Evolutionary conservation across 2,113 vertebrate genomes (phyloP).

Genomic region (Triplophysa rosa): DNA sequence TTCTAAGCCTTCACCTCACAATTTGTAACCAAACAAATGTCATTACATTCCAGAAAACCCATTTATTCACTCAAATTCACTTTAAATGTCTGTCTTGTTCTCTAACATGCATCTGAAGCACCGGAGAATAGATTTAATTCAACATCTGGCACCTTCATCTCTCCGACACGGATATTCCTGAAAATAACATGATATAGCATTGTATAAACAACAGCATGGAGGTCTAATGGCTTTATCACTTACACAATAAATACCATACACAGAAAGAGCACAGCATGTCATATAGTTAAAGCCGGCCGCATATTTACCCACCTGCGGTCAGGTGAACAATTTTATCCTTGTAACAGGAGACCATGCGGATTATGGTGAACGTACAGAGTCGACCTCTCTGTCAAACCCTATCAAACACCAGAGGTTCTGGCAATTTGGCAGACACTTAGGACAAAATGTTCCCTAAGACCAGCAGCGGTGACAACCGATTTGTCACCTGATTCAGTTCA

Average conservation of each 20-base stretch:
- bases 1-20: not conserved
- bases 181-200: conserved; percentile 5
- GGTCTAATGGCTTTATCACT: not conserved
- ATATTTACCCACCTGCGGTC: conserved; percentile 17
- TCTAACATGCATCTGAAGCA: conserved; percentile 10
- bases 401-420: not conserved
- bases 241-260: not conserved
- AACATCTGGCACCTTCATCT: not conserved
- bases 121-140: conserved; percentile 17
- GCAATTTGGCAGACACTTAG: not conserved
- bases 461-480: not conserved
- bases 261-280: not conserved
- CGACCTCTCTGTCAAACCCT: not conserved
- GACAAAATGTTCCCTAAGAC: not conserved
- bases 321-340: not conserved
- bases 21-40: not conserved
- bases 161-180: not conserved
- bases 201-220: conserved; percentile 2
- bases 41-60: conserved; percentile 7
- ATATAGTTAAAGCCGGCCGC: not conserved
- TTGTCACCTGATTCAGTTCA: conserved; percentile 9
- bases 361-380: not conserved
- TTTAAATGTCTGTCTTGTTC: not conserved
- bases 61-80: conserved; percentile 23
- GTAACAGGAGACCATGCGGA: not conserved